Evolutionary conservation across 2,797 vertebrate genomes (phyloP).

Genomic region (Furcifer pardalis): DNA sequence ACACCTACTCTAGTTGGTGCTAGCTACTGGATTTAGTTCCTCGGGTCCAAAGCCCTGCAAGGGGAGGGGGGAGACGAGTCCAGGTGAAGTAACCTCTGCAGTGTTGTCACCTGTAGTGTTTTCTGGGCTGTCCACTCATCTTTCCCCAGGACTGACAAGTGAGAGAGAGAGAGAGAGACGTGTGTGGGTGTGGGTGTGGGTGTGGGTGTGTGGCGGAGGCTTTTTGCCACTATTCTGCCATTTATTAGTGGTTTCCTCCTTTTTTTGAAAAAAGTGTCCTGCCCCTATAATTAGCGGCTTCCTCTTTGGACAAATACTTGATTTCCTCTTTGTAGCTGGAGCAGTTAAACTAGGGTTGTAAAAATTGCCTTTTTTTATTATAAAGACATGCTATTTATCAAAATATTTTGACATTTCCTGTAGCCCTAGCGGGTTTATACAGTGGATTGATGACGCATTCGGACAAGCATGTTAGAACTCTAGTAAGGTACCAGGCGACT

Average conservation of each 20-base stretch:
- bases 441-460: neutral
- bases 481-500: neutral
- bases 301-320: neutral
- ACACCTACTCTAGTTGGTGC: too few relatives aligned
- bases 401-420: neutral
- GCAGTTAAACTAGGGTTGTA: neutral
- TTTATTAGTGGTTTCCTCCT: neutral
- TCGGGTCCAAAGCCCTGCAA: too few relatives aligned
- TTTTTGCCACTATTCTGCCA: neutral
- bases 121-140: neutral
- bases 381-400: neutral
- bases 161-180: too few relatives aligned
- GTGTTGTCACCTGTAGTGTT: neutral
- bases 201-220: neutral
- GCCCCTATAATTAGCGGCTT: constrained; percentile 5
- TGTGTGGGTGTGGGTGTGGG: too few relatives aligned
- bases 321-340: neutral
- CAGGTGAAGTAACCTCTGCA: too few relatives aligned
- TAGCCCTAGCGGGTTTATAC: neutral
- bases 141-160: neutral
- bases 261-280: neutral
- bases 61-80: too few relatives aligned
- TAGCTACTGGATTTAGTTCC: too few relatives aligned
- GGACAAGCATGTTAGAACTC: neutral
- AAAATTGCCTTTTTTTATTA: neutral